phyloP scores from a whole-genome alignment of 2,113 vertebrate genomes.

The Melanerpes aurifrons region DNA sequence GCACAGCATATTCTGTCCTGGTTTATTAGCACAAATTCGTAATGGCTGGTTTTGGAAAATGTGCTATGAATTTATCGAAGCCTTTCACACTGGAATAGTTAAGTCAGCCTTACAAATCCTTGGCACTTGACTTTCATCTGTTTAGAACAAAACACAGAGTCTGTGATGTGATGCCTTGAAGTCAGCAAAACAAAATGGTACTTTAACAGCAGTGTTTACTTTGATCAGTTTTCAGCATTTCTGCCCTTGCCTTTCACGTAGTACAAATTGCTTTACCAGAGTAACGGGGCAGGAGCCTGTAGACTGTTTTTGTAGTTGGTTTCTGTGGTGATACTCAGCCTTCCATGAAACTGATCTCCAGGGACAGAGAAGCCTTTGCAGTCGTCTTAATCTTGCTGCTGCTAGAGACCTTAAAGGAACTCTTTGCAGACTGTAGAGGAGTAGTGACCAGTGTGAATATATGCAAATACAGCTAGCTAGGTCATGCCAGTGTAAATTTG shows the following conservation, averaged over 20 bases:
- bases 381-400: slow-evolving; percentile 65
- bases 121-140: slow-evolving; percentile 66
- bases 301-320: slow-evolving; percentile 83
- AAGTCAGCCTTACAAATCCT: slow-evolving; percentile 60
- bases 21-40: slow-evolving; percentile 61
- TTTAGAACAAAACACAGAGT: slow-evolving; percentile 62
- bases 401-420: slow-evolving; percentile 51
- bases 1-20: slow-evolving; percentile 37
- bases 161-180: slow-evolving; percentile 70
- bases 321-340: slow-evolving; percentile 81
- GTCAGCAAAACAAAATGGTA: slow-evolving; percentile 71
- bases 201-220: slow-evolving; percentile 74
- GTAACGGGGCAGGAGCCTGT: slow-evolving; percentile 55
- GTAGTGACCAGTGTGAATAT: fast-evolving
- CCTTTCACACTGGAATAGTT: slow-evolving; percentile 54
- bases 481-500: not conserved
- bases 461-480: not conserved
- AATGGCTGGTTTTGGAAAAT: slow-evolving; percentile 80
- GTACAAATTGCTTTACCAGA: slow-evolving; percentile 82
- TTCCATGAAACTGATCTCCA: slow-evolving; percentile 75
- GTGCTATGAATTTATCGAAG: slow-evolving; percentile 56
- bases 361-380: slow-evolving; percentile 72
- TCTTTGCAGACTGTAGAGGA: not conserved
- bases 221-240: slow-evolving; percentile 80
- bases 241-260: slow-evolving; percentile 74